Base-by-base conservation (phyloP, 92 coral and sea anemone genomes). In the Actinernus sp. region DNA sequence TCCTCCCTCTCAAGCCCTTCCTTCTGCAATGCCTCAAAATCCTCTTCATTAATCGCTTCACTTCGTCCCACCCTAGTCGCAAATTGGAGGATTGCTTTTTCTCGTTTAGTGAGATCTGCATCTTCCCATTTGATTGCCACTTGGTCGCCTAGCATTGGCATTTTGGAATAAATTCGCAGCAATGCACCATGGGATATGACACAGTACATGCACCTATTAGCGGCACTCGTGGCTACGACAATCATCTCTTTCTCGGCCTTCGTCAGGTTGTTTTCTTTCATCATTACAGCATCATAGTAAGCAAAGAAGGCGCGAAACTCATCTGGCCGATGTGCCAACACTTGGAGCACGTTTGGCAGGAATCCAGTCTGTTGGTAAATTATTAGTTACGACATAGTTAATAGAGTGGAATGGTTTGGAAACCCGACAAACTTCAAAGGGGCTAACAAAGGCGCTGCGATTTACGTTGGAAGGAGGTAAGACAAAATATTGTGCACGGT, bases 231-330 rank as follows among this genome's bases (percentile, higher is more conserved):
- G 3, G 97, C 96, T 12, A 92, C 97, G 1, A 95, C 91, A 17
- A 95, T 80, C 87, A 95, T 73, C 46, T 95, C 99, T 47, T 88
- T 91, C 61, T 95, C 99, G 0, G 97, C 99, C 58, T 91, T 95
- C 14, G 95, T 45, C 3, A 95, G 84, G 53, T 83, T 83, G 40
- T 90, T 87, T n/a, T 91, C 90, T 58, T 69, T 91, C 25, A 76
- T 44, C 97, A 95, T 95, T 66, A 95, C 37, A 14, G 91, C 92
- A 24, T 73, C 92, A 47, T 95, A 91, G 74, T 87, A 95, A 32
- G 63, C 64, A 36, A 95, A 78, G 55, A 95, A 95, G 2, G 97
- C 95, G 26, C 95, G 92, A n/a, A 95, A 82, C 48, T 95, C 99
- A 2, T 82, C 99, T 25, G 99, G 99, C 17, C 99, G 88, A 69